Evolutionary conservation across 1,140 invertebrate genomes (phyloP).

Genomic region (Bombus haemorrhoidalis): DNA sequence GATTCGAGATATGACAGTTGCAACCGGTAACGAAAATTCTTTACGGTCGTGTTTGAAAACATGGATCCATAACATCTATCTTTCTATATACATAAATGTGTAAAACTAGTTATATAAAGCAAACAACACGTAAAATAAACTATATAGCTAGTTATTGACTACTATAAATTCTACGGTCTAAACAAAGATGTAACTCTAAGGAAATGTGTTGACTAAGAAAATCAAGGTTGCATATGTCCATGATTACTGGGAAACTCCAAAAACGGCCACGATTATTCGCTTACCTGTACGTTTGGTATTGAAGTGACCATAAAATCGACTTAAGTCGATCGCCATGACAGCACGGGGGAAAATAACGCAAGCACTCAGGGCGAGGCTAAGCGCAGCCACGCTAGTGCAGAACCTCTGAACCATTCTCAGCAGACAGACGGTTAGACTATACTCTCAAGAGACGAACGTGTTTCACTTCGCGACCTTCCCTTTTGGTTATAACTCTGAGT

Average conservation of each 20-base stretch:
- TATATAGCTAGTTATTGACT: background rate
- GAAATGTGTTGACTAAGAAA: background rate
- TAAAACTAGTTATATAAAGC: background rate
- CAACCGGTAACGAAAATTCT: background rate
- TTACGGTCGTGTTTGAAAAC: background rate
- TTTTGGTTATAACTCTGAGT: background rate
- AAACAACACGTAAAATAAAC: background rate
- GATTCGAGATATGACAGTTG: background rate
- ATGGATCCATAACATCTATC: background rate
- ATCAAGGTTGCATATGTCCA: background rate
- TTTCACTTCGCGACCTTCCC: background rate
- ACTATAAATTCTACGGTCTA: background rate
- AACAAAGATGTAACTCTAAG: background rate
- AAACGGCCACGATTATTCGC: slow-evolving; percentile 55
- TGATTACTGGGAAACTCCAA: background rate
- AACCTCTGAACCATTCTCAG: slow-evolving; percentile 66
- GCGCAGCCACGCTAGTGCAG: slow-evolving; percentile 68
- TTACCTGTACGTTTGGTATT: slow-evolving; percentile 87
- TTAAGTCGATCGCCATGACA: slow-evolving; percentile 86
- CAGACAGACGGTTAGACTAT: background rate
- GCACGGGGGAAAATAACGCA: slow-evolving; percentile 83
- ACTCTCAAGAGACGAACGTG: background rate
- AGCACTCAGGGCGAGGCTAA: slow-evolving; percentile 75
- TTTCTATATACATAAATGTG: background rate
- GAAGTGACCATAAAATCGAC: slow-evolving; percentile 86